Evolutionary conservation across 2,113 vertebrate genomes (phyloP).

Genomic region (Engraulis encrasicolus): DNA sequence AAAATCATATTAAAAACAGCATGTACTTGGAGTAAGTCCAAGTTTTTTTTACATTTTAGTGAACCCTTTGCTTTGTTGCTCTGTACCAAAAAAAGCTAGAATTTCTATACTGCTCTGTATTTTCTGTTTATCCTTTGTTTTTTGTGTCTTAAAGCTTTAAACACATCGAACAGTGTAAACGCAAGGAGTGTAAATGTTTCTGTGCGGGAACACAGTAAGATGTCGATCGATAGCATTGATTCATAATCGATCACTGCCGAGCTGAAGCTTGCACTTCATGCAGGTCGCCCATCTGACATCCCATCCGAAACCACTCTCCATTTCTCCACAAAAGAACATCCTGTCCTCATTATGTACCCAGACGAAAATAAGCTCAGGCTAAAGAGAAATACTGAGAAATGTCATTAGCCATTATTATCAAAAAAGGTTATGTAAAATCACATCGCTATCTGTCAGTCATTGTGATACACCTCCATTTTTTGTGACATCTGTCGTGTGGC

Average conservation of each 20-base stretch:
- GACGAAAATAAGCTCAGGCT: background rate
- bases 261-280: background rate
- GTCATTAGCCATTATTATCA: background rate
- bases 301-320: background rate
- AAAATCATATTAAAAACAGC: background rate
- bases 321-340: background rate
- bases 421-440: background rate
- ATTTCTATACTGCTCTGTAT: background rate
- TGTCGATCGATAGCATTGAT: background rate
- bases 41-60: background rate
- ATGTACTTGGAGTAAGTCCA: background rate
- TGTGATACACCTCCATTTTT: background rate
- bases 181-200: background rate
- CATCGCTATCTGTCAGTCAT: background rate
- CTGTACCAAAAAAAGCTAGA: background rate
- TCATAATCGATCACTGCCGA: background rate
- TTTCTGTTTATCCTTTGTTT: background rate
- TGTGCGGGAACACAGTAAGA: background rate
- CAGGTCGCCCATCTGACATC: background rate
- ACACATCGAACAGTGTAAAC: background rate
- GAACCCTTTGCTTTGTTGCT: background rate
- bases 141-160: background rate
- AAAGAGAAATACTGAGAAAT: background rate
- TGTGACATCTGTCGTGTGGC: background rate
- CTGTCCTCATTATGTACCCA: background rate